Evolutionary conservation across 2,797 vertebrate species (phyloP), one percentile per base, ranked within the genome.

Genomic region (Melanotaenia pygmaea): DNA sequence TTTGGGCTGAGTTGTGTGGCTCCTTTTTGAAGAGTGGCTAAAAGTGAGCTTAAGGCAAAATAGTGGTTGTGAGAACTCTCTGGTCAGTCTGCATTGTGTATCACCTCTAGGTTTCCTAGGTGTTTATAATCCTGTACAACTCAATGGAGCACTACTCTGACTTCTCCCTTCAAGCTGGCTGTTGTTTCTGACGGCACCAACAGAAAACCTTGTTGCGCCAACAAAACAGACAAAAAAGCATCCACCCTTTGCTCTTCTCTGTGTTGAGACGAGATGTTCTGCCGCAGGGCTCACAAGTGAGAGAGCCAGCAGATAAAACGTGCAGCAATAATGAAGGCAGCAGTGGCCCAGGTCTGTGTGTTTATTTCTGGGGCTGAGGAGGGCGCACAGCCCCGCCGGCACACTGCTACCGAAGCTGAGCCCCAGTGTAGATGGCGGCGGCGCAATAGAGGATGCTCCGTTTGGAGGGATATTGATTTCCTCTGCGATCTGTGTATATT

Each of bases 311-410:
- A 89, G 89, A 91, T 91, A 91, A 94, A 93, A 94, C 87, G 93
- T 93, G 92, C 88, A 92, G 92, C 82, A 91, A 92, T 95, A 95
- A 95, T 94, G 93, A 94, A 94, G 92, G 92, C 91, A 93, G 91
- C 90, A 92, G 90, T 90, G 91, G 91, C 91, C 90, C 92, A 86
- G 92, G 92, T 92, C 91, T 92, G 86, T 89, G 92, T 93, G 91
- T 94, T 94, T 94, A 94, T 95, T 94, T 94, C 91, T 93, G 93
- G 92, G 92, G 91, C 92, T 91, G 92, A 93, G 91, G 84, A 91
- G 91, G 91, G 93, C 89, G 88, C 90, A 65, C 89, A 91, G 88
- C 86, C 92, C 92, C 93, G 88, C 86, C 92, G 93, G 93, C 92
- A 64, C 88, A 91, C 87, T 87, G 91, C 91, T 92, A 86, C 90